Base-by-base conservation (phyloP, 2,113 vertebrate genomes). In the Girardinichthys multiradiatus region DNA sequence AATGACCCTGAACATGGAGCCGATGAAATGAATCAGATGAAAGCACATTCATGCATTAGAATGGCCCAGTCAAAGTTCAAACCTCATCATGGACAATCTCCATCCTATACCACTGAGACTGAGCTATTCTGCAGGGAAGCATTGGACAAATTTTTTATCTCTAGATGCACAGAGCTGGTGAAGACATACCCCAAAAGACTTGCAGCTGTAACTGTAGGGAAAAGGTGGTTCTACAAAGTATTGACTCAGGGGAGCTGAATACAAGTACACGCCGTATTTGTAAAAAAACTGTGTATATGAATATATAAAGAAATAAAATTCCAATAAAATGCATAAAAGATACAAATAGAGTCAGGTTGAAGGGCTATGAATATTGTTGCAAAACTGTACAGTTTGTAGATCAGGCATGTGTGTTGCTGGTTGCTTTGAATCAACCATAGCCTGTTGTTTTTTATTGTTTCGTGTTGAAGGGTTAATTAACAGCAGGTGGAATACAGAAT, bases 401-500 rank as follows among this genome's bases (percentile, higher is more conserved):
- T n/a, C 39, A 15, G 28, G 6, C n/a, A 42, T 69, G 33, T 60
- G 63, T 14, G 4, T 73, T 73, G 58, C 15, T 26, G 8, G 13
- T 35, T 10, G 59, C 59, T 82, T 63, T 5, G 35, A 21, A 62
- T 51, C 57, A 75, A 54, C 10, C 30, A 19, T 71, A 4, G 45
- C 24, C 27, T 67, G 45, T 64, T 57, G 11, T 61, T 66, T 76
- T 26, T 31, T 21, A 27, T n/a, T 45, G 5, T 31, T 51, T 29
- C 4, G 11, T 45, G 14, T 30, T 15, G 21, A n/a, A 39, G 19
- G 6, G n/a, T 71, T 26, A 3, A 37, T 21, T 57, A 64, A 54
- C 48, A 54, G 48, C 48, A 54, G 48, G 21, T n/a, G 48, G 48
- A 54, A 54, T 24, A 54, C 7, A 54, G 48, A 24, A 29, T 64